A percentile compares a stretch with the other conserved stretches of the same genome.
These are phyloP conservation scores for Ispidina picta DNA, from an alignment of 2,797 vertebrate species.

Conservation along the genomic window DNA sequence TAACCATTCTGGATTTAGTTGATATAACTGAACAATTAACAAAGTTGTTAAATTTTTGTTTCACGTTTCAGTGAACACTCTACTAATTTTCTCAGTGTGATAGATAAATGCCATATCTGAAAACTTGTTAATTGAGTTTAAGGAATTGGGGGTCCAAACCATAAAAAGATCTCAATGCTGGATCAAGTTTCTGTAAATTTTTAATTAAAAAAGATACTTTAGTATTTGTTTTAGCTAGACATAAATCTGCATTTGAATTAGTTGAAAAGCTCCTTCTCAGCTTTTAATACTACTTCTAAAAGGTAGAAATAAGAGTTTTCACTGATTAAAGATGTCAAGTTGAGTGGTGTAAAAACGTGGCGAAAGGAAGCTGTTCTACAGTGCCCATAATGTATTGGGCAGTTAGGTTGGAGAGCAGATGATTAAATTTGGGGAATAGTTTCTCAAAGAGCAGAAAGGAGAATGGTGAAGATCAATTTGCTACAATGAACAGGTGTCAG, in stretches of 20 bases:
- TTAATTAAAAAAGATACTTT: neutral
- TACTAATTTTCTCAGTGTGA: neutral
- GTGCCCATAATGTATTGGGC: neutral
- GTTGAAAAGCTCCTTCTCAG: neutral
- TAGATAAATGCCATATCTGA: neutral
- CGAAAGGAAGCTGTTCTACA: neutral
- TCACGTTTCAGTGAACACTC: neutral
- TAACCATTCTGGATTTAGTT: neutral
- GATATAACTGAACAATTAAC: neutral
- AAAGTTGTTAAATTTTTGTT: neutral
- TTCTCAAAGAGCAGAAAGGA: neutral
- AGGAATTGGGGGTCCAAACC: neutral
- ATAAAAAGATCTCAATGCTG: neutral
- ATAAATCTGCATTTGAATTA: neutral
- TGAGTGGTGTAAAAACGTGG: neutral
- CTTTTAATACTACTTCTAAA: neutral
- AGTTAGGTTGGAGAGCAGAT: neutral
- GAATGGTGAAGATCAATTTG: slow-evolving; percentile 7
- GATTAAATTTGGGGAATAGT: neutral
- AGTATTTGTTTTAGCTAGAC: neutral
- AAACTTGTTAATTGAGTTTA: neutral
- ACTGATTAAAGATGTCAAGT: neutral
- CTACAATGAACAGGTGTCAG: neutral
- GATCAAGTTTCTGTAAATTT: neutral
- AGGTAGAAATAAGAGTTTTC: neutral